Evolutionary conservation across 2,113 vertebrate species (phyloP), one percentile per base, ranked within the genome.

Genomic region (Benitochromis conjunctus): DNA sequence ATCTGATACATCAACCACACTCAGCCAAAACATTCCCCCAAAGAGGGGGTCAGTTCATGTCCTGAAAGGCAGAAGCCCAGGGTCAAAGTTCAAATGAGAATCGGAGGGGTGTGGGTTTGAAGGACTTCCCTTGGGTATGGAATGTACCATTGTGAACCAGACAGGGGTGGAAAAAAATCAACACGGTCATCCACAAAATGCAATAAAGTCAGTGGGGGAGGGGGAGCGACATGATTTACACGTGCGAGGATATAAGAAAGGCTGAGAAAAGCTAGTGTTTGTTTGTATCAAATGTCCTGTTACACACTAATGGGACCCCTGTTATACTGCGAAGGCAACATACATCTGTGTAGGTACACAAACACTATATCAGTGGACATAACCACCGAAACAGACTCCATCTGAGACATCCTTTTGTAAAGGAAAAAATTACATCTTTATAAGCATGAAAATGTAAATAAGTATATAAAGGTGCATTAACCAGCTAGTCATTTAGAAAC

Each of bases 1-100:
- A 31, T 86, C 87, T 86, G 62, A 88, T 81, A 58, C 12, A 77
- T 60, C 56, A 79, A 89, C 87, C 66, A 86, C 51, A 77, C 69
- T 84, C 54, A 58, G 82, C 56, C 80, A 79, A 85, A 89, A 85
- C 83, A 92, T 89, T 85, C 83, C 82, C 82, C 82, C 87, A 89
- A 86, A 51, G 82, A 94, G 81, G 85, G 86, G 90, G 85, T 92
- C 91, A 92, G 92, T 92, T 95, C 92, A 95, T 93, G 94, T 94
- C 90, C 88, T 88, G 90, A 91, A 92, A 95, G 91, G 92, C 89
- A 93, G 92, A 82, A 91, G 92, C 83, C 91, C 71, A 54, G 92
- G 94, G 95, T 95, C 94, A 96, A 84, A 95, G 95, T 94, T 96
- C 94, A 96, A 90, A 89, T 85, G 87, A 90, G 89, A 92, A 82